Conservation (phyloP, 2,113 vertebrate genomes). For the Haplotaxodon microlepis region DNA sequence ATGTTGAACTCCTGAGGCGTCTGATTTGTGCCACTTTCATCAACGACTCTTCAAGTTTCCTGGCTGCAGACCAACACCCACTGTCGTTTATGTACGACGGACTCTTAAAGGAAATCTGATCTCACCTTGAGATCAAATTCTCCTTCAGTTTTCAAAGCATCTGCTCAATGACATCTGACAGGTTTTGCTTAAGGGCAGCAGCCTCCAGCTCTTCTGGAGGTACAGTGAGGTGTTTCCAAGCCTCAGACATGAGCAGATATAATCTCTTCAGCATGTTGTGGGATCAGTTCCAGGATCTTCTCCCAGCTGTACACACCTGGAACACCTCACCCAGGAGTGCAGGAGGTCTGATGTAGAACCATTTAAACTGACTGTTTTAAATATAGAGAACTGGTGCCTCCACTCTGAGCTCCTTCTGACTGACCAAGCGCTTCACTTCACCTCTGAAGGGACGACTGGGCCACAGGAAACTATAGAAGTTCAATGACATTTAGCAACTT, state of each 20-base stretch:
- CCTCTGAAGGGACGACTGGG: neutral
- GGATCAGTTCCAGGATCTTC: neutral
- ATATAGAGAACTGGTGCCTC: neutral
- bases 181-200: neutral
- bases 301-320: neutral
- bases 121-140: neutral
- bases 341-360: accelerated
- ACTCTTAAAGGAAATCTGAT: neutral
- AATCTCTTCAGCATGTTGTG: neutral
- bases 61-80: neutral
- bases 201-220: neutral
- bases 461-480: neutral
- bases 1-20: neutral
- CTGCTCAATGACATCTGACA: neutral
- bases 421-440: neutral
- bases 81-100: accelerated
- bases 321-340: neutral
- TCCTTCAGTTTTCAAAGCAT: neutral
- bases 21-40: neutral
- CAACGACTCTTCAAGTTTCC: neutral
- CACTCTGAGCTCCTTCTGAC: neutral
- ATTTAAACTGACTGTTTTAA: accelerated
- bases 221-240: neutral
- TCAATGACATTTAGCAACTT: neutral
- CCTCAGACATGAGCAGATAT: neutral